Conservation (phyloP, 2,113 vertebrate genomes). For the Tetrax tetrax region DNA sequence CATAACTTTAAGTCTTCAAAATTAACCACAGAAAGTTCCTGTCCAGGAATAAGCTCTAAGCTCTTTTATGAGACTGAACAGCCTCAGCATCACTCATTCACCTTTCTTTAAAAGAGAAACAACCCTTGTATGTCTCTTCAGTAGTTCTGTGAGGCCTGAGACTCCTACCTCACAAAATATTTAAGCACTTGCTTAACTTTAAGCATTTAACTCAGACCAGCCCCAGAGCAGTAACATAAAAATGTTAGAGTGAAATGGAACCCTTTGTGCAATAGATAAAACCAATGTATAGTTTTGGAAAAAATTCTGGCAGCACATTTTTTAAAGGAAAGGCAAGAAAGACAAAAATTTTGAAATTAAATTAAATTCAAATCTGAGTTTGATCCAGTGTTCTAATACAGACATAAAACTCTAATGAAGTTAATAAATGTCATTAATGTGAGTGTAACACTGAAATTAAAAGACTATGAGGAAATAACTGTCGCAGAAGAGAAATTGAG, state of each 20-base stretch:
- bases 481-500: neutral
- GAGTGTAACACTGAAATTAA: neutral
- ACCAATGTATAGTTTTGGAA: neutral
- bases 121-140: neutral
- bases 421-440: neutral
- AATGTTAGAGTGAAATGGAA: neutral
- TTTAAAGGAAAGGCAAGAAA: neutral
- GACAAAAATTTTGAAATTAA: neutral
- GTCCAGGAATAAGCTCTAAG: neutral
- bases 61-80: neutral
- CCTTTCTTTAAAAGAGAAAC: neutral
- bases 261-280: neutral
- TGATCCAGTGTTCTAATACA: neutral
- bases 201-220: neutral
- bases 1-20: neutral
- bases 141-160: neutral
- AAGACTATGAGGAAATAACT: neutral
- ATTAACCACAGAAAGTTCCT: neutral
- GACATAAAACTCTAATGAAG: neutral
- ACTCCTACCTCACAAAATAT: neutral
- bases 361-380: neutral
- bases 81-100: neutral
- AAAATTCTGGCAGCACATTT: neutral
- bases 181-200: neutral
- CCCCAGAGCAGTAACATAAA: neutral